phyloP scores from a whole-genome alignment of 2,888 invertebrate species.

The Meiosimyza decipiens region DNA sequence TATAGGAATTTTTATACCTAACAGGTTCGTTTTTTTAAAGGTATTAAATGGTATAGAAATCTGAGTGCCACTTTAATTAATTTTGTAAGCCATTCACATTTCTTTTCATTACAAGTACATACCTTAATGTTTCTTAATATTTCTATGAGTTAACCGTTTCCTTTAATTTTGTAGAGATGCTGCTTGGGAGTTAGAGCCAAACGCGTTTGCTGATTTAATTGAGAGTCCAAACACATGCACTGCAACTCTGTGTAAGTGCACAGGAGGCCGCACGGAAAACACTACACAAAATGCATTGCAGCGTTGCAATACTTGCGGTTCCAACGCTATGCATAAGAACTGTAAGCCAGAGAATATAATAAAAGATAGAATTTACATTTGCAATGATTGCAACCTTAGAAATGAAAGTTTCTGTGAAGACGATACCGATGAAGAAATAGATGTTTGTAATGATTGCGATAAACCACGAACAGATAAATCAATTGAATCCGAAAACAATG shows the following conservation, averaged over 20 bases:
- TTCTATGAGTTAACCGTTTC: neutral
- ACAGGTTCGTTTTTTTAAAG: conserved; percentile 71
- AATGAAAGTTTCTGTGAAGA: conserved; percentile 35
- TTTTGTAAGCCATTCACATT: neutral
- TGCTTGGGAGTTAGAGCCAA: conserved; percentile 82
- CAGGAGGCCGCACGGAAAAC: conserved; percentile 67
- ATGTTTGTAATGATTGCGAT: conserved; percentile 42
- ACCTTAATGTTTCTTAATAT: neutral
- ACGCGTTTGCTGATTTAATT: conserved; percentile 79
- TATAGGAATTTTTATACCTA: conserved; percentile 83
- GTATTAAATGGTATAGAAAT: neutral
- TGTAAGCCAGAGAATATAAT: conserved; percentile 32
- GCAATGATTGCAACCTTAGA: conserved; percentile 40
- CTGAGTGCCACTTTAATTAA: neutral
- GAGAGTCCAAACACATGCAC: conserved; percentile 74
- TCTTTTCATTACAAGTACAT: neutral
- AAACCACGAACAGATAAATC: neutral
- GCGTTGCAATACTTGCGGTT: conserved; percentile 57
- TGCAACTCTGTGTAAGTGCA: conserved; percentile 72
- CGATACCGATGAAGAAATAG: conserved; percentile 41
- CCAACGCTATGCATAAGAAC: conserved; percentile 44
- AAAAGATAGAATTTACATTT: conserved; percentile 35
- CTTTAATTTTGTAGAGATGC: conserved; percentile 74
- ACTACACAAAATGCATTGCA: conserved; percentile 44
- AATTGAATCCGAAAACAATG: neutral